Evolutionary conservation across 2,113 vertebrate genomes (phyloP), one percentile per base, ranked within the genome.

Genomic region (Passer domesticus): DNA sequence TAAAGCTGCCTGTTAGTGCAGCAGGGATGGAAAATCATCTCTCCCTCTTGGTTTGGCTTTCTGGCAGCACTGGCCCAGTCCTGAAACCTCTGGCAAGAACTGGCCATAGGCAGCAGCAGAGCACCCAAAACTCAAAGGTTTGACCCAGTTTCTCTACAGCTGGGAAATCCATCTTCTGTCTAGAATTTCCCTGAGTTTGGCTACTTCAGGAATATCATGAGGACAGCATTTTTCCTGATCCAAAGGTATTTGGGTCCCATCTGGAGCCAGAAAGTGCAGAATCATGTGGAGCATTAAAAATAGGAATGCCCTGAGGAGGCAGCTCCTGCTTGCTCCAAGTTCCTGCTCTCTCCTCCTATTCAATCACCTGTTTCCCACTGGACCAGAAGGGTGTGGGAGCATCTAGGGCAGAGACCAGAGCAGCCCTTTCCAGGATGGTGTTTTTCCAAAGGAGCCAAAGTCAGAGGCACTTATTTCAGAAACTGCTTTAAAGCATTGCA

Each of bases 101-200:
- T 20, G 53, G 16, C n/a, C 9, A 0, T 1, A 17, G 0, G 2
- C 43, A 79, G 16, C 73, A 81, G 39, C 73, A 56, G n/a, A 82
- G 37, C 44, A 31, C 41, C 79, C 79, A 33, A 25, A 90, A 94
- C 88, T 90, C 83, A 59, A 35, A 67, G 72, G n/a, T 75, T 49
- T 90, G 93, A 93, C 94, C 90, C 82, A 94, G 23, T 95, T 96
- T 95, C 49, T 89, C 55, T 94, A 72, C 47, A 93, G 52, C 85
- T 90, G 93, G 80, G 73, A 94, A 96, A 96, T 95, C 80, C 88
- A 94, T 90, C 86, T 89, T 81, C 73, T 90, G 49, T 96, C 73
- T 89, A 90, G 83, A 95, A 89, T 94, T 93, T 83, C 92, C 92
- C 92, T 93, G 94, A 63, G 92, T 95, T 81, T 13, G 79, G 76